Base-by-base conservation (phyloP, 2,888 invertebrate genomes). In the Camptogramma bilineatum region DNA sequence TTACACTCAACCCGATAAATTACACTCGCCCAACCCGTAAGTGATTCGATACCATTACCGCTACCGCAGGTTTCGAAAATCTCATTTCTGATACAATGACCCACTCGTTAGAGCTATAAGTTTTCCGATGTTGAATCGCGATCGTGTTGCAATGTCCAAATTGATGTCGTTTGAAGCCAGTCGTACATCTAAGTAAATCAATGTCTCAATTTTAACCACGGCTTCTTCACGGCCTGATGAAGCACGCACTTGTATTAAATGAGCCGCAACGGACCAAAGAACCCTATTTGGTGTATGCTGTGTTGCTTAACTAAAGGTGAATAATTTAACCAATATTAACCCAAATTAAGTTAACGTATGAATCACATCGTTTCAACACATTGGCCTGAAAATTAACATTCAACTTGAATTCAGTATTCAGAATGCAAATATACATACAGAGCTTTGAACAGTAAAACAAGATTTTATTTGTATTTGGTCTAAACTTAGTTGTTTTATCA, bases 1-100 rank as follows among this genome's bases (percentile, higher is more conserved):
- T 90, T 89, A 90, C 90, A 87, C 86, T 85, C 80, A 79, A 83
- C 81, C 75, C 86, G 81, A 88, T 88, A 88, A 88, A 88, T 86
- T 84, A 84, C 86, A 84, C 81, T 81, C 77, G 75, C 78, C 79
- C 74, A 80, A 82, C 75, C 73, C 75, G 69, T 69, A 63, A 74
- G 66, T 63, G 67, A 75, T 73, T 74, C 71, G 70, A 73, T 72
- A 73, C 72, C 73, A 74, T 78, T 66, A 75, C 74, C 74, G 70
- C 71, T 71, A 72, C 69, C 68, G 62, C 46, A 60, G 72, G 68
- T 73, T 74, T 70, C 46, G 64, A 69, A 64, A 71, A 67, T 64
- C 50, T 55, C 53, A 66, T 70, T 69, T 62, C 53, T 52, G 56
- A 62, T 64, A 68, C 66, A 69, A 59, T 55, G 66, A 66, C 62